Conservation (phyloP, 2,113 vertebrate genomes). For the Lutjanus erythropterus region DNA sequence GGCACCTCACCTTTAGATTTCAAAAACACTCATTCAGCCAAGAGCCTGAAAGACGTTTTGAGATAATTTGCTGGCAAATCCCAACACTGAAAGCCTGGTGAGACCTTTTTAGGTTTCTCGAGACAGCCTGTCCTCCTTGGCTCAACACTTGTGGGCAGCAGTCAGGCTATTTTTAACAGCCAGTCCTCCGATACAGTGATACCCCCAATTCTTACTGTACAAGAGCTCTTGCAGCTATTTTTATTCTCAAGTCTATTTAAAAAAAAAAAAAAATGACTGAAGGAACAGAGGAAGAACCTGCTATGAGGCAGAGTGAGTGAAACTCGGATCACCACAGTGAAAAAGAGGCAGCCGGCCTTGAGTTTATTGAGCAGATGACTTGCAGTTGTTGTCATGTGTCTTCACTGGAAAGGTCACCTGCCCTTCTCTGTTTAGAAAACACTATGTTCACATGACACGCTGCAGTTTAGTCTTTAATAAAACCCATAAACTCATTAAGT, state of each 20-base stretch:
- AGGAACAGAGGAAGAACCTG: not conserved
- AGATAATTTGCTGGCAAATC: slow-evolving; percentile 35
- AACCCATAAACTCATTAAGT: not conserved
- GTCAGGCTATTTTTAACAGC: slow-evolving; percentile 82
- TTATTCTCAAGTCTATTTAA: slow-evolving; percentile 13
- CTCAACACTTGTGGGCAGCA: slow-evolving; percentile 71
- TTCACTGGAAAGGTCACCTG: not conserved
- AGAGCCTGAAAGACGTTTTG: not conserved
- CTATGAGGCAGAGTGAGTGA: not conserved
- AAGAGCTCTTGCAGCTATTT: slow-evolving; percentile 56
- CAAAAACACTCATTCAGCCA: not conserved
- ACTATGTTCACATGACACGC: not conserved
- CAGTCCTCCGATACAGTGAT: slow-evolving; percentile 60
- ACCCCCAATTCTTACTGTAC: slow-evolving; percentile 73
- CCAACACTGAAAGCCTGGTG: slow-evolving; percentile 15
- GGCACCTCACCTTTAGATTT: slow-evolving; percentile 6
- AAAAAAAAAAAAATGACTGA: not conserved
- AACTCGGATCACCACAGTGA: not conserved
- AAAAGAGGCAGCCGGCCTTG: not conserved
- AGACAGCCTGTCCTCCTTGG: slow-evolving; percentile 63
- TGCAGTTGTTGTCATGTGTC: not conserved
- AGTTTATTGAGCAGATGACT: not conserved
- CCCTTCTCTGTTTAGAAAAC: not conserved
- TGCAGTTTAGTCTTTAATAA: not conserved
- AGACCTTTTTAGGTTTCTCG: slow-evolving; percentile 84